phyloP scores from a whole-genome alignment of 1,140 invertebrate genomes.

The Drosophila ohnishii region DNA sequence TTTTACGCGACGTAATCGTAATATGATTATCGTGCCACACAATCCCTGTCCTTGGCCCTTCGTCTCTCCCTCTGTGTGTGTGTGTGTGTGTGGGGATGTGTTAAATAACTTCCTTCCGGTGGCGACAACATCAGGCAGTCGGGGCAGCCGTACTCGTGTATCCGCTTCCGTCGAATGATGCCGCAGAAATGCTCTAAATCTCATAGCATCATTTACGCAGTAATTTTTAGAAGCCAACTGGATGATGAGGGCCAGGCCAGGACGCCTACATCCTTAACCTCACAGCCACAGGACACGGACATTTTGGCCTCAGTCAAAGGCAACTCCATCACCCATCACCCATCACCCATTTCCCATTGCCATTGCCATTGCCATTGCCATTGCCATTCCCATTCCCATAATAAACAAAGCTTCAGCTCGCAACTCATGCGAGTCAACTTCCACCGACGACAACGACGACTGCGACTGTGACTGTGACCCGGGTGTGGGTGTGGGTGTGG shows the following conservation, averaged over 20 bases:
- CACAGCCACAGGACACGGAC: constrained; percentile 2
- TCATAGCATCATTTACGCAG: constrained; percentile 81
- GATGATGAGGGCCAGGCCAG: constrained; percentile 22
- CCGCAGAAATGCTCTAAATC: constrained; percentile 78
- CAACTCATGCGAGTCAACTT: constrained; percentile 73
- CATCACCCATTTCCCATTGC: constrained; percentile 8
- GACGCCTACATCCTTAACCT: background rate
- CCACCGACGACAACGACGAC: constrained; percentile 3
- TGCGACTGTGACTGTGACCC: background rate
- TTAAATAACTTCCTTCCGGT: constrained; percentile 79
- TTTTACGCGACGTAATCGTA: constrained; percentile 80
- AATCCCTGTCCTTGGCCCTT: constrained; percentile 35
- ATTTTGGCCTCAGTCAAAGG: constrained; percentile 37
- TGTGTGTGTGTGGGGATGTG: constrained; percentile 56
- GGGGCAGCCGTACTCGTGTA: constrained; percentile 41
- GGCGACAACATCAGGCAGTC: constrained; percentile 49
- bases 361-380: constrained; percentile 7
- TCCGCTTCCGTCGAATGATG: constrained; percentile 76
- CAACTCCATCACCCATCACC: constrained; percentile 24
- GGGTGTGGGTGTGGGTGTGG: too few species aligned
- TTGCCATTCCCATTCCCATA: constrained; percentile 22
- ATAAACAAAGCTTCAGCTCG: constrained; percentile 76
- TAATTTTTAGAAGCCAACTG: constrained; percentile 74
- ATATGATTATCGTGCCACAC: constrained; percentile 78
- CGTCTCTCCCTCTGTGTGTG: background rate